These are phyloP conservation scores for Acanthosoma haemorrhoidale DNA, from an alignment of 2,888 invertebrate species.

Conservation along the genomic window DNA sequence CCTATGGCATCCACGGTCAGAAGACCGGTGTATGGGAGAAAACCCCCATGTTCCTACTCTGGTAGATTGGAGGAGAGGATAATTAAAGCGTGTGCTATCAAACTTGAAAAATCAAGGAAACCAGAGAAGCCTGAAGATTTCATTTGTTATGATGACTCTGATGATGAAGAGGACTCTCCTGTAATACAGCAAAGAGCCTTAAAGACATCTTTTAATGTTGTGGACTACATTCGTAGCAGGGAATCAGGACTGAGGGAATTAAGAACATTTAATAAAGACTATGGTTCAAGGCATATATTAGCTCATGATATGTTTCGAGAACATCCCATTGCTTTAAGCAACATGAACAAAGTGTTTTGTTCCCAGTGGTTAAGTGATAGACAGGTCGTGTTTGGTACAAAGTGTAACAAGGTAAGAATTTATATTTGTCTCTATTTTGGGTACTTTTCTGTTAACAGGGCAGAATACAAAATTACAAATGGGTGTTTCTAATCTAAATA, in stretches of 20 bases:
- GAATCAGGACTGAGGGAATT: constrained; percentile 68
- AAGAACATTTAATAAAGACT: constrained; percentile 66
- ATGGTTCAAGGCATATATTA: constrained; percentile 80
- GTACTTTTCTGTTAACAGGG: no score
- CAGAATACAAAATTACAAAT: no score
- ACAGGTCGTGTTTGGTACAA: constrained; percentile 93
- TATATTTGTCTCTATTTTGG: not conserved
- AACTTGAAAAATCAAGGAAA: constrained; percentile 68
- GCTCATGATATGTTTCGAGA: constrained; percentile 86
- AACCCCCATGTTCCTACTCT: constrained; percentile 70
- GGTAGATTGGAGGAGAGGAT: constrained; percentile 68
- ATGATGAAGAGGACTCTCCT: constrained; percentile 75
- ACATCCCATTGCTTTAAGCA: constrained; percentile 72
- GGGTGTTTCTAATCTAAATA: no score
- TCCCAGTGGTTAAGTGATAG: constrained; percentile 93
- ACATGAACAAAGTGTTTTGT: constrained; percentile 87
- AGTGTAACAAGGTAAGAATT: constrained; percentile 80
- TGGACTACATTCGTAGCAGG: constrained; percentile 74
- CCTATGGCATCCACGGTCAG: constrained; percentile 73
- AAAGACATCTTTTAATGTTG: constrained; percentile 77
- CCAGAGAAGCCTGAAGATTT: constrained; percentile 87
- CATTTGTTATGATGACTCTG: constrained; percentile 81
- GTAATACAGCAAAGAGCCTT: constrained; percentile 59
- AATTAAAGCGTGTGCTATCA: constrained; percentile 57
- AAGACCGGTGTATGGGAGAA: constrained; percentile 64